phyloP scores from a whole-genome alignment of 2,888 invertebrate species.

The Aphrophora alni region DNA sequence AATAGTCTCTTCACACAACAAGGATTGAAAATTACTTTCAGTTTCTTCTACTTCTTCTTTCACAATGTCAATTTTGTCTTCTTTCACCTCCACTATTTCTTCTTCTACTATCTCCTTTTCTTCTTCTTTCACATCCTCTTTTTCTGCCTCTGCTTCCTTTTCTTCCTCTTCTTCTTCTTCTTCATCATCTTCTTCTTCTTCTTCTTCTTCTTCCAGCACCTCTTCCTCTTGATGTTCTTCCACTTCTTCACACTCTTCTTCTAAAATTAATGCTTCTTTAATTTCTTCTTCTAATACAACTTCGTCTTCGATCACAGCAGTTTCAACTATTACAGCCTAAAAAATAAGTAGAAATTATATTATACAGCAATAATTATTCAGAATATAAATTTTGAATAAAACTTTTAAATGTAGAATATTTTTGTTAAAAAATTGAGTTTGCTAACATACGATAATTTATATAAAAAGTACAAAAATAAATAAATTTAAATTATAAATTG shows the following conservation, averaged over 20 bases:
- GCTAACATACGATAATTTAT: too few species aligned
- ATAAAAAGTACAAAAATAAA: too few species aligned
- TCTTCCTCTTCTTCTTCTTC: slow-evolving; percentile 52
- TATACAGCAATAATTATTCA: too few species aligned
- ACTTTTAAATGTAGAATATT: too few species aligned
- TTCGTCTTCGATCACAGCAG: slow-evolving; percentile 14
- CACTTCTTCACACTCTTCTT: slow-evolving; percentile 49
- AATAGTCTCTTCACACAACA: slow-evolving; percentile 89
- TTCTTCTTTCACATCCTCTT: slow-evolving; percentile 30
- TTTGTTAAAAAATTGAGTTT: too few species aligned
- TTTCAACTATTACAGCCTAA: not conserved
- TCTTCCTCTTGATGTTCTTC: slow-evolving; percentile 34
- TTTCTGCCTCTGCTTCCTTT: slow-evolving; percentile 61
- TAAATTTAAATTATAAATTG: too few species aligned
- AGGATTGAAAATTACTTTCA: slow-evolving; percentile 55
- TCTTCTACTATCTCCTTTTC: slow-evolving; percentile 55
- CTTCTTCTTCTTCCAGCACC: slow-evolving; percentile 47
- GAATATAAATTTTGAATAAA: too few species aligned
- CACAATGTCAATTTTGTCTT: slow-evolving; percentile 29
- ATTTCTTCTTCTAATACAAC: slow-evolving; percentile 30
- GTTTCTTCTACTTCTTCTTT: slow-evolving; percentile 36
- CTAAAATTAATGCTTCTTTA: slow-evolving; percentile 33
- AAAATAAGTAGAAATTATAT: not conserved
- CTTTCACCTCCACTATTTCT: slow-evolving; percentile 62
- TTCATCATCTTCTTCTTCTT: slow-evolving; percentile 50